Evolutionary conservation across 2,888 invertebrate genomes (phyloP), one percentile per base, ranked within the genome.

Genomic region (Troilus luridus): DNA sequence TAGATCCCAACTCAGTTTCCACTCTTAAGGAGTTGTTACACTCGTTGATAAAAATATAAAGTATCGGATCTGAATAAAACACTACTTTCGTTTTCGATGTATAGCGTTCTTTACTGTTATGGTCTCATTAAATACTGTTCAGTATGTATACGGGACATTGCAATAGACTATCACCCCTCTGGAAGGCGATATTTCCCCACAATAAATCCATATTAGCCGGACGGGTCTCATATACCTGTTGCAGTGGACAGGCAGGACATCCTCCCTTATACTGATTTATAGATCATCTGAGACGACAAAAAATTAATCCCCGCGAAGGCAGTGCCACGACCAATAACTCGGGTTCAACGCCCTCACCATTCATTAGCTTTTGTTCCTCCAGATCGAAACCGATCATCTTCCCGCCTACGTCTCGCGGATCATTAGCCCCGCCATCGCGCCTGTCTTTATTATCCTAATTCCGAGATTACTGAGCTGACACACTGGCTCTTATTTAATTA

Each of bases 371-470:
- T 64, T 64, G 24, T 67, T 67, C 67, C 24, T 67, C 14, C 67
- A 67, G 14, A 67, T 67, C 64, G 64, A 24, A 67, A 24, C 10
- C 24, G 11, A 24, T n/a, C 14, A 67, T 67, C 24, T 7, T 24
- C 24, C 67, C 67, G 41, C 41, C 41, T 41, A 41, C 7, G 19
- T 67, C 24, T 67, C 67, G 67, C 67, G 24, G 67, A 67, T 67
- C 67, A 67, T 67, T 67, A 67, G 67, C 12, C 24, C 12, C 14
- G 67, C 12, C 12, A 14, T 27, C 24, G 67, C 2, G 67, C 67
- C 67, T 67, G 67, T 67, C 67, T 67, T 27, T 67, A 67, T 67
- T 67, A 67, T 67, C 67, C 67, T 67, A 67, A 67, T 67, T 67
- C 67, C 67, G 12, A 24, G 67, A 67, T 67, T 67, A 67, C 24